Conservation (phyloP, 2,797 vertebrate species). For the Psittacula echo region DNA sequence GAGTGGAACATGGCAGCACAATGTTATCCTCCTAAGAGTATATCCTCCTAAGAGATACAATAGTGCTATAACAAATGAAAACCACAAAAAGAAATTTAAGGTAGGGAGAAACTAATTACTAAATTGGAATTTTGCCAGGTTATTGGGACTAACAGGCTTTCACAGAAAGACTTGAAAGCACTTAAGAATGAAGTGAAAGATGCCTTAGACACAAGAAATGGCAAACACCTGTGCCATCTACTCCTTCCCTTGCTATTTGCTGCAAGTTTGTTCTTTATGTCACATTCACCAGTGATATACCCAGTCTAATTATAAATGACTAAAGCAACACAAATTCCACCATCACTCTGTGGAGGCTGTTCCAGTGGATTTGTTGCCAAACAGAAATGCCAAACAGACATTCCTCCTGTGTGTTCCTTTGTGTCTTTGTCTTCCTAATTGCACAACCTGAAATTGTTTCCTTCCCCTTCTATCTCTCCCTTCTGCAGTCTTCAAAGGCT, state of each 20-base stretch:
- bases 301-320: conserved; percentile 17
- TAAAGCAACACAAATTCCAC: background rate
- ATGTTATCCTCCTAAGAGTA: background rate
- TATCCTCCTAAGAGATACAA: background rate
- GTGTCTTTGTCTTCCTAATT: conserved; percentile 9
- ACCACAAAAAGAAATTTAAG: background rate
- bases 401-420: background rate
- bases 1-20: conserved; percentile 48
- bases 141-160: conserved; percentile 25
- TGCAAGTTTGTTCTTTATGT: conserved; percentile 10
- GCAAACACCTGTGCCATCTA: background rate
- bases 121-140: conserved; percentile 20
- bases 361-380: background rate
- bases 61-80: conserved; percentile 22
- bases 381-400: background rate
- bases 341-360: background rate
- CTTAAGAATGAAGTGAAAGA: conserved; percentile 23
- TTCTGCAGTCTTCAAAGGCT: background rate
- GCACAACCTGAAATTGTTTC: background rate
- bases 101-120: conserved; percentile 41
- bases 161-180: background rate
- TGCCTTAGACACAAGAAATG: conserved; percentile 7
- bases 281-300: background rate
- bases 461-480: background rate
- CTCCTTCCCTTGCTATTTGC: background rate